Base-by-base conservation (phyloP, 2,797 vertebrate genomes). In the Pelodytes ibericus region DNA sequence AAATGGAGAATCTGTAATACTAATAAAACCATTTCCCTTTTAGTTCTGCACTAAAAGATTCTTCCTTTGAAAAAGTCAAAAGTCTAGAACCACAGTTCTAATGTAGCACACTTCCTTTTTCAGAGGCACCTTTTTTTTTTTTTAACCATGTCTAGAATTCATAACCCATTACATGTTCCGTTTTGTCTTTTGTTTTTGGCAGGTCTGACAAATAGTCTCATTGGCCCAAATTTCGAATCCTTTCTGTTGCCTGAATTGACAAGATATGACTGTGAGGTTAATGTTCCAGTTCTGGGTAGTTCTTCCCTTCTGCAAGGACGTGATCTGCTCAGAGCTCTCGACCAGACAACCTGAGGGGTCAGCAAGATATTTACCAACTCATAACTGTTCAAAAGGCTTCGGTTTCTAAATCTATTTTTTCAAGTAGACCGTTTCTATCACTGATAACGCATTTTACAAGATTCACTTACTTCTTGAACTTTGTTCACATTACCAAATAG, bases 201-300 rank as follows among this genome's bases (percentile, higher is more conserved):
- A 99, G 98, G 95, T 68, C 72, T 96, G 75, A 90, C 91, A 5
- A 97, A 93, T 71, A 91, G 92, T 51, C 87, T 99, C 82, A 91
- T 99, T 49, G 94, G 93, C 62, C 88, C 95, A 11, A 95, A 94
- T 0, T 95, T 94, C 3, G 93, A 96, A 83, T 80, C 92, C 25
- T 95, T 90, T 86, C 90, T 91, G 84, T 87, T 99, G 90, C 98
- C 98, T 0, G 93, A 99, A 89, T 82, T 99, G 91, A 99, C 97
- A 3, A 93, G 96, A 73, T 98, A 99, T 16, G 97, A 99, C 93
- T 99, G 98, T 75, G 98, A 99, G 92, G 97, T 99, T 84, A 99
- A 99, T 9, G 86, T 98, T 67, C 97, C 98, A 0, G 92, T 99
- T 81, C 86, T 94, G 80, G 96, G 94, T 63, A 95, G 87, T 85